Evolutionary conservation across 1,140 invertebrate species (phyloP).

Genomic region (Drosophila equinoxialis): DNA sequence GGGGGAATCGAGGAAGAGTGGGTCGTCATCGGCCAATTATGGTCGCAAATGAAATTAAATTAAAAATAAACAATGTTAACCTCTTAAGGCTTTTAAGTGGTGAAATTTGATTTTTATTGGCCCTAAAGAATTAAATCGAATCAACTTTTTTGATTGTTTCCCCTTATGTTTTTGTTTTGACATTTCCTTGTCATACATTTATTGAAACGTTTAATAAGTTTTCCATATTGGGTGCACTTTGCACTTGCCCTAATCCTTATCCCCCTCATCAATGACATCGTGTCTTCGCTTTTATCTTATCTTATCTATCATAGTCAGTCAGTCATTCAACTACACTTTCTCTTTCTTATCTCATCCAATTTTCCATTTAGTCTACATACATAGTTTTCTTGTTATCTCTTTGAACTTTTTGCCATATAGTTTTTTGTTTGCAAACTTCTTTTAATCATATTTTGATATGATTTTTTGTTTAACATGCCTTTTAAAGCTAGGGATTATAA

Average conservation of each 20-base stretch:
- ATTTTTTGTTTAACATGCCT: neutral
- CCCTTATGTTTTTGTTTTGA: neutral
- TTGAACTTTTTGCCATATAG: neutral
- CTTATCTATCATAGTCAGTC: neutral
- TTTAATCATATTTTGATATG: neutral
- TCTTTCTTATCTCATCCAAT: neutral
- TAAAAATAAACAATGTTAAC: constrained; percentile 64
- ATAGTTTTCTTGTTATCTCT: neutral
- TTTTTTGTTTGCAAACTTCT: neutral
- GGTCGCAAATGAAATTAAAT: constrained; percentile 57
- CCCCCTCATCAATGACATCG: neutral
- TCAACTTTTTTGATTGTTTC: neutral
- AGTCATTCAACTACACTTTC: constrained; percentile 2
- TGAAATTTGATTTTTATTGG: constrained; percentile 27
- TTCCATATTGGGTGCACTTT: neutral
- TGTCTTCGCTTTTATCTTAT: neutral
- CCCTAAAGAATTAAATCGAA: constrained; percentile 3
- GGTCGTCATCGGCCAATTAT: constrained; percentile 52
- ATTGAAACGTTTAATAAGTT: neutral
- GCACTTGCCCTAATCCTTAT: neutral
- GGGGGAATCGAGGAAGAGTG: neutral
- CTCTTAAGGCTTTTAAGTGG: constrained; percentile 13
- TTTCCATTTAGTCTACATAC: neutral
- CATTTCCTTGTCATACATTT: neutral
- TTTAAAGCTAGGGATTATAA: neutral